Evolutionary conservation across 2,797 vertebrate species (phyloP).

Genomic region (Macropus fuliginosus): DNA sequence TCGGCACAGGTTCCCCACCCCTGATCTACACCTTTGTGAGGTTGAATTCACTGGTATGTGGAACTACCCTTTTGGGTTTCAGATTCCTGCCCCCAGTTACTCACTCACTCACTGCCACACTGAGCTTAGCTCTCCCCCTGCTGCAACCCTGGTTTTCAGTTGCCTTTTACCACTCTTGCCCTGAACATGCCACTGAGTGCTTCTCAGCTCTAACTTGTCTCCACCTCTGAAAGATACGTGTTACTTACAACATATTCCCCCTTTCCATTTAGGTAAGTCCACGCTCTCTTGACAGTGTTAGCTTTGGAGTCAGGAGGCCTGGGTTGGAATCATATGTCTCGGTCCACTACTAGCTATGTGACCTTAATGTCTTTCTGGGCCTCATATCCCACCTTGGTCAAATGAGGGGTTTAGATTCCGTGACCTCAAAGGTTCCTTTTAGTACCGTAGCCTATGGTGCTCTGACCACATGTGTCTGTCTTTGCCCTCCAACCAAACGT

Average conservation of each 20-base stretch:
- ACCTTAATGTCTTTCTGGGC: background rate
- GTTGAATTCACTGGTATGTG: background rate
- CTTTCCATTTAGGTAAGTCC: background rate
- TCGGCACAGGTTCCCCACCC: no score
- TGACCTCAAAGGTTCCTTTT: background rate
- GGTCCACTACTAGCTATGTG: background rate
- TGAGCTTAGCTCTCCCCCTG: background rate
- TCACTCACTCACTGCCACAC: no score
- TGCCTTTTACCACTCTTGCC: background rate
- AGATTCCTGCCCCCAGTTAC: background rate
- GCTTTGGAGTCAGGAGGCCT: background rate
- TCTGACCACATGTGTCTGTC: background rate
- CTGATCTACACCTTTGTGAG: background rate
- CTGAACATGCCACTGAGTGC: background rate
- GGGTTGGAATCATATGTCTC: background rate
- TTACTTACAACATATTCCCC: no score
- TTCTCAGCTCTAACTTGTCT: background rate
- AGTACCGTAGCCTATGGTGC: background rate
- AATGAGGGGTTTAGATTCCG: background rate
- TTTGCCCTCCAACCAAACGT: no score
- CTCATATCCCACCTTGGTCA: background rate
- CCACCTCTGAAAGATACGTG: background rate
- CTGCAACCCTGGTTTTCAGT: background rate
- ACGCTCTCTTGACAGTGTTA: background rate
- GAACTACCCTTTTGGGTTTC: background rate